Evolutionary conservation across 2,797 vertebrate genomes (phyloP), one percentile per base, ranked within the genome.

Genomic region (Crossoptilon crossoptilon): DNA sequence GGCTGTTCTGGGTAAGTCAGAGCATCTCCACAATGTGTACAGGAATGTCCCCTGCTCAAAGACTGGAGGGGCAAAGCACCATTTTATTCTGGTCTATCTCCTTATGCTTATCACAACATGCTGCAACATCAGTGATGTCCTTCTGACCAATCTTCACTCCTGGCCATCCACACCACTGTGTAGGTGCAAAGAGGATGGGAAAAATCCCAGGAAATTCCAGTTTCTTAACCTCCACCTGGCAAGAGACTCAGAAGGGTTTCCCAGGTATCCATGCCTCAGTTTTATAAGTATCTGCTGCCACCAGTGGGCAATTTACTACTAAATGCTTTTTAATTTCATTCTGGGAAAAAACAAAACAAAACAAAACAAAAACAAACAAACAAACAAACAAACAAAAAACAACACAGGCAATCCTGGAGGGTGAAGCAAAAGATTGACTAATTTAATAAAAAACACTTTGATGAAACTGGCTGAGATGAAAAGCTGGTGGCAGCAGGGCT

Each of bases 31-130:
- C 15, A 23, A 27, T 26, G 16, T 29, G 12, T 35, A 22, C 0
- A 1, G 51, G 24, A 69, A 29, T 0, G 1, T 27, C 19, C 31
- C 33, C 11, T 1, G 6, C 10, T 51, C 41, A 37, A 12, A 24
- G 49, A 13, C 43, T 16, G 14, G 8, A 63, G 18, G 43, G 44
- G 31, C 1, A 63, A 29, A 53, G 13, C 9, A 22, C 26, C 27
- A 48, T 43, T 46, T 24, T 5, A 22, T 73, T 16, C 53, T 51
- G 18, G 21, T 4, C 46, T 63, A 46, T 35, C 9, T 18, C 60
- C 29, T 77, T 26, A 2, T 3, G 17, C 13, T 11, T 33, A 22
- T 15, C 27, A 14, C 7, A 0, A 15, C 49, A 10, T 19, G 1
- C 21, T 5, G 4, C n/a, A 58, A 41, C 59, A 27, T 4, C 48